Evolutionary conservation across 2,888 invertebrate genomes (phyloP).

Genomic region (Brachypterus glaber): DNA sequence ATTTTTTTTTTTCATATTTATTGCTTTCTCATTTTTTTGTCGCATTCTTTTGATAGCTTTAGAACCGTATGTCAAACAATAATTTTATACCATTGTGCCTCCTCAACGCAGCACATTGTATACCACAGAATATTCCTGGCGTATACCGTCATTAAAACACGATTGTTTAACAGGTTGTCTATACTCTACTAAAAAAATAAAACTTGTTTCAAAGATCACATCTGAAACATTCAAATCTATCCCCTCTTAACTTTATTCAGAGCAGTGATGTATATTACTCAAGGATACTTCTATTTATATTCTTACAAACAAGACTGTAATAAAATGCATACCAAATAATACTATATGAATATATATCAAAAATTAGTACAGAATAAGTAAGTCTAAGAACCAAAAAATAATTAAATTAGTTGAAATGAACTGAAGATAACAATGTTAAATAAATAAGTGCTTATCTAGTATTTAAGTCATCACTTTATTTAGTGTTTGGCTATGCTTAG

Average conservation of each 20-base stretch:
- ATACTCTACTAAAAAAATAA: constrained; percentile 11
- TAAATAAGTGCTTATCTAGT: constrained; percentile 14
- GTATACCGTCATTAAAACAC: too few species aligned
- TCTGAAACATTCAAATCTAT: constrained; percentile 13
- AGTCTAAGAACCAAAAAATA: constrained; percentile 16
- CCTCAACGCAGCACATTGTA: too few species aligned
- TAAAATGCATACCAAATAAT: constrained; percentile 12
- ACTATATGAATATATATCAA: constrained; percentile 15
- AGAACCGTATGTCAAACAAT: too few species aligned
- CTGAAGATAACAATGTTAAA: constrained; percentile 13
- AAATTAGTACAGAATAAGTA: constrained; percentile 22
- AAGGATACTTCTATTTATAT: constrained; percentile 29
- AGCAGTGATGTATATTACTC: constrained; percentile 10
- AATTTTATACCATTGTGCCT: too few species aligned
- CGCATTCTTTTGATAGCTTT: too few species aligned
- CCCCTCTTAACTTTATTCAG: not conserved
- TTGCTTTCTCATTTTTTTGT: too few species aligned
- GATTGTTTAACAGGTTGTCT: constrained; percentile 14
- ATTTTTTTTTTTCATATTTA: too few species aligned
- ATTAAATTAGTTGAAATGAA: constrained; percentile 9
- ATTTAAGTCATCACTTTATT: constrained; percentile 4
- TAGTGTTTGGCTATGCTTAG: constrained; percentile 3
- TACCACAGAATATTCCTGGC: too few species aligned
- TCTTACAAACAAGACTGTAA: constrained; percentile 11
- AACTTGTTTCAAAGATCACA: constrained; percentile 14